Conservation (phyloP, 2,113 vertebrate species). For the Enhydra lutris region DNA sequence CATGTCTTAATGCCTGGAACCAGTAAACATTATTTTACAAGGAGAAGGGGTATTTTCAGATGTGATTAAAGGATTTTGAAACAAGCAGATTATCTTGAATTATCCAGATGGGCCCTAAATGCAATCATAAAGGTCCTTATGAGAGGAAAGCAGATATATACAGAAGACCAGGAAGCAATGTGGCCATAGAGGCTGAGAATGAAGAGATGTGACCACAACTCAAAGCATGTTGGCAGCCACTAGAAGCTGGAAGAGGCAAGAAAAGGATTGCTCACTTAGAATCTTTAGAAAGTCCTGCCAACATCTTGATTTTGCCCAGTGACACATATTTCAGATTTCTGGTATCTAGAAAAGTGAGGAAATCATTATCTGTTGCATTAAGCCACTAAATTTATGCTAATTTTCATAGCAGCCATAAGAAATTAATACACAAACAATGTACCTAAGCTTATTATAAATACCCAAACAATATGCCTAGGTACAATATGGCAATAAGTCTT, state of each 20-base stretch:
- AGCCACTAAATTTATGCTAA: not conserved
- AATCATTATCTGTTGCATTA: not conserved
- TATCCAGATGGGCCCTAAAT: not conserved
- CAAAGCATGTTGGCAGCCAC: not conserved
- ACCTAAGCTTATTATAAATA: not conserved
- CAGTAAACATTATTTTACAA: not conserved
- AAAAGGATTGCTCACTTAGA: not conserved
- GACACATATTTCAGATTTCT: not conserved
- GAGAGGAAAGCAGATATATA: not conserved
- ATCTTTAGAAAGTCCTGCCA: not conserved
- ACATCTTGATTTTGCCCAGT: not conserved
- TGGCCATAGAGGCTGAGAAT: not conserved
- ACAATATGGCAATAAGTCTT: not conserved
- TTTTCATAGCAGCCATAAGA: not conserved
- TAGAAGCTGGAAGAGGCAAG: not conserved
- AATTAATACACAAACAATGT: not conserved
- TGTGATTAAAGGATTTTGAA: not conserved
- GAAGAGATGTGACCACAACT: not conserved
- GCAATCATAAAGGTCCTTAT: not conserved
- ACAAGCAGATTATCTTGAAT: not conserved
- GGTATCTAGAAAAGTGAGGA: not conserved
- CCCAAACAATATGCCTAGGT: not conserved
- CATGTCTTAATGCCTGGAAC: not conserved
- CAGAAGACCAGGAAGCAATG: not conserved
- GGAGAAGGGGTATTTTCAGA: not conserved